Conservation (phyloP, 2,797 vertebrate genomes). For the Poecilia gillii region DNA sequence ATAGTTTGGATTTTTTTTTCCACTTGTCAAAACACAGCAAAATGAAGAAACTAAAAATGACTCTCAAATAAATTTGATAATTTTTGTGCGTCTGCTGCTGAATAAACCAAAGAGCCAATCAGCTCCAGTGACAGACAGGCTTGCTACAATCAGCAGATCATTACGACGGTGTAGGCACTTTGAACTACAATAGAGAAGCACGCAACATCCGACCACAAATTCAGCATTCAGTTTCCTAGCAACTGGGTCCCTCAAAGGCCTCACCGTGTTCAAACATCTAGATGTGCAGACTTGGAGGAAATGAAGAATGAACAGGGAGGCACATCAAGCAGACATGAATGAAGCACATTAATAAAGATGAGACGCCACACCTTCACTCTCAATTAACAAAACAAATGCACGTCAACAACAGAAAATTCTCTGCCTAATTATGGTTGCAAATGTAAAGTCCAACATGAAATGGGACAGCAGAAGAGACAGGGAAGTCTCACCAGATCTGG, state of each 20-base stretch:
- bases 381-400: not conserved
- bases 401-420: not conserved
- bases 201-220: conserved; percentile 61
- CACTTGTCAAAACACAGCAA: not conserved
- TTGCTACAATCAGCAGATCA: conserved; percentile 58
- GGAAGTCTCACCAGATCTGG: conserved; percentile 70
- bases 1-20: too few relatives aligned
- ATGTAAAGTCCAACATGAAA: not conserved
- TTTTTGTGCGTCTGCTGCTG: not conserved
- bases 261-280: conserved; percentile 66
- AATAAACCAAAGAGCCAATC: conserved; percentile 7
- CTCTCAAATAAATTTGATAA: not conserved
- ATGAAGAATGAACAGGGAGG: conserved; percentile 41
- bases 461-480: not conserved
- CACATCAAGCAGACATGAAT: conserved; percentile 13
- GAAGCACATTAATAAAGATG: conserved; percentile 16
- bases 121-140: conserved; percentile 9
- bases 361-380: not conserved
- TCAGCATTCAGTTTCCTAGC: conserved; percentile 81
- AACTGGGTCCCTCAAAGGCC: conserved; percentile 76
- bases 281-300: conserved; percentile 63
- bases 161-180: conserved; percentile 60
- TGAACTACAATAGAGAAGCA: conserved; percentile 68
- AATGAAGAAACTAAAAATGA: not conserved
- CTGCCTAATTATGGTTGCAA: not conserved